These are phyloP conservation scores for Poliocrania exsul DNA, from an alignment of 2,797 vertebrate genomes.

Conservation along the genomic window DNA sequence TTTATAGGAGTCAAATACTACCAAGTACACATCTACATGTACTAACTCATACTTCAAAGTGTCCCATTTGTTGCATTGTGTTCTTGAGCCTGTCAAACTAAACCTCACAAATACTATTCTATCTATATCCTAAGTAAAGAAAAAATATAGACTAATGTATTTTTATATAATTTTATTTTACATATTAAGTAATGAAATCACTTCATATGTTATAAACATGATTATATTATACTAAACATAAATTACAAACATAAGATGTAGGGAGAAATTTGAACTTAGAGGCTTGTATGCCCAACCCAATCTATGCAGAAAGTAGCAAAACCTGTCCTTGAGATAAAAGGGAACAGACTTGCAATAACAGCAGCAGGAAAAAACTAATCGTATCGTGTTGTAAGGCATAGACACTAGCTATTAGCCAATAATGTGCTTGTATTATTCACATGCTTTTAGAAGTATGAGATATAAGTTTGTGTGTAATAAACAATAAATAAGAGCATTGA, in stretches of 20 bases:
- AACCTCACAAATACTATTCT: background rate
- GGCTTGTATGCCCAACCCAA: no score
- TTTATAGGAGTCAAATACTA: background rate
- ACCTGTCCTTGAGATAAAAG: no score
- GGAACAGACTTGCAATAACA: no score
- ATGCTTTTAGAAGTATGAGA: no score
- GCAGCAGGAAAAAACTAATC: no score
- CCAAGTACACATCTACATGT: background rate
- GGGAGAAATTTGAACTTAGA: no score
- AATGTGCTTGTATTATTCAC: no score
- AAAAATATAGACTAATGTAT: background rate
- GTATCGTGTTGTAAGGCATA: no score
- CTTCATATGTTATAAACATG: background rate
- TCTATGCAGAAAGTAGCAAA: no score
- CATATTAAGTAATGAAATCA: background rate
- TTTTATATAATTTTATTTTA: background rate
- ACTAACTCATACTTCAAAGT: background rate
- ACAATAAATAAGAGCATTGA: no score
- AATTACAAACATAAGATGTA: background rate
- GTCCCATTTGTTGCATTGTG: background rate
- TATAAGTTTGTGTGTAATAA: no score
- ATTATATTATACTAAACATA: background rate
- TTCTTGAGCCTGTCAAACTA: background rate
- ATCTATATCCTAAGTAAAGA: background rate
- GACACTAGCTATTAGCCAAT: no score